These are phyloP conservation scores for Struthidea cinerea DNA, from an alignment of 2,113 vertebrate genomes.

Conservation along the genomic window DNA sequence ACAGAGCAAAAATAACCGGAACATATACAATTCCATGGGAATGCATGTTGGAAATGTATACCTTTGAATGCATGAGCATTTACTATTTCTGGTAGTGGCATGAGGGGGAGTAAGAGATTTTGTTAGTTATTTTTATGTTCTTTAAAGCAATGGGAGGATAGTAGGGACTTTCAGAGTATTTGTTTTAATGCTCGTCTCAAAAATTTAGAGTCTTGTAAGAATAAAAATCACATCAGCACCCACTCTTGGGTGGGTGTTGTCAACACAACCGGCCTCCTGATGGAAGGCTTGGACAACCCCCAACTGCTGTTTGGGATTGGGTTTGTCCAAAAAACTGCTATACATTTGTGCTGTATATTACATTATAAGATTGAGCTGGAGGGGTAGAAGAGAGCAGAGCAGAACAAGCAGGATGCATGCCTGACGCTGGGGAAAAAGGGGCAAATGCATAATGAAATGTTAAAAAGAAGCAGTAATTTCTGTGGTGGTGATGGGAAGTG, in stretches of 20 bases:
- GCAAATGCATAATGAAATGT: not conserved
- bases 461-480: not conserved
- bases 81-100: not conserved
- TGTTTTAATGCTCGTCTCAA: not conserved
- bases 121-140: constrained; percentile 7
- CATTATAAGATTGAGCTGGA: not conserved
- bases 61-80: not conserved
- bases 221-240: not conserved
- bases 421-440: not conserved
- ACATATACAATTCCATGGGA: not conserved
- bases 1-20: not conserved
- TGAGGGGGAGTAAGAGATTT: not conserved
- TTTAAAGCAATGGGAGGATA: not conserved
- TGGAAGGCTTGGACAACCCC: not conserved
- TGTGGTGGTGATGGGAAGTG: not conserved
- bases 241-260: not conserved
- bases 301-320: not conserved
- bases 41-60: not conserved
- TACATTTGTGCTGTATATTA: not conserved
- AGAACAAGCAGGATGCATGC: not conserved
- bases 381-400: not conserved
- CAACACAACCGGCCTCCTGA: not conserved
- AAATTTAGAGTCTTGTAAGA: not conserved
- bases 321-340: not conserved
- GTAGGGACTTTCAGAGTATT: not conserved